Evolutionary conservation across 2,113 vertebrate genomes (phyloP), one percentile per base, ranked within the genome.

Genomic region (Hippopotamus amphibius): DNA sequence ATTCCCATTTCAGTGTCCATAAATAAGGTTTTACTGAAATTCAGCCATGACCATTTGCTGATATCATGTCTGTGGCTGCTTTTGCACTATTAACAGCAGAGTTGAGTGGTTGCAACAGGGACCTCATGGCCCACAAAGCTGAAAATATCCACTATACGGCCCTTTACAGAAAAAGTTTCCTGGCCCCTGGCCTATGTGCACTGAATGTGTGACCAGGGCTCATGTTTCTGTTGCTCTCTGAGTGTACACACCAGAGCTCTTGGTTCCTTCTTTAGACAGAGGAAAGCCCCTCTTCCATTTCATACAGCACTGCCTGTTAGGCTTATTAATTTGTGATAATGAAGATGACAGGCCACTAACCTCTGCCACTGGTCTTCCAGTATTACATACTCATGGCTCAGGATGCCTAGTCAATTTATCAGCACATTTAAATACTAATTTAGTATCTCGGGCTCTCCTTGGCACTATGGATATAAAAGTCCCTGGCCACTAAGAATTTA

Each of bases 271-370:
- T 95, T 88, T 91, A 84, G 85, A 80, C 0, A 43, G 74, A 87
- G 57, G 63, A 87, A 81, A 96, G 10, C 28, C 72, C 17, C 2
- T 61, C 74, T 88, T 83, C 74, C 33, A 83, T 83, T 83, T 85
- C 59, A 87, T 13, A 26, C 33, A 24, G 66, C 7, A 13, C 77
- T 57, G 24, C 68, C 76, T 87, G 55, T 66, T 48, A 72, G 50
- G 72, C 72, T 96, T 95, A 74, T 53, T 77, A 72, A 77, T 82
- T 86, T 43, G 43, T 82, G 88, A 68, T 92, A 87, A 93, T 96
- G 63, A 95, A 94, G 63, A 96, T 65, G 92, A 87, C 28, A 84
- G 90, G 65, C 69, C 88, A 55, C 80, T 92, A 93, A 93, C 50
- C 74, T 74, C 69, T 93, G 80, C 41, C 16, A 6, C 33, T 59